Evolutionary conservation across 1,140 invertebrate genomes (phyloP), one percentile per base, ranked within the genome.

Genomic region (Drosophila virilis): DNA sequence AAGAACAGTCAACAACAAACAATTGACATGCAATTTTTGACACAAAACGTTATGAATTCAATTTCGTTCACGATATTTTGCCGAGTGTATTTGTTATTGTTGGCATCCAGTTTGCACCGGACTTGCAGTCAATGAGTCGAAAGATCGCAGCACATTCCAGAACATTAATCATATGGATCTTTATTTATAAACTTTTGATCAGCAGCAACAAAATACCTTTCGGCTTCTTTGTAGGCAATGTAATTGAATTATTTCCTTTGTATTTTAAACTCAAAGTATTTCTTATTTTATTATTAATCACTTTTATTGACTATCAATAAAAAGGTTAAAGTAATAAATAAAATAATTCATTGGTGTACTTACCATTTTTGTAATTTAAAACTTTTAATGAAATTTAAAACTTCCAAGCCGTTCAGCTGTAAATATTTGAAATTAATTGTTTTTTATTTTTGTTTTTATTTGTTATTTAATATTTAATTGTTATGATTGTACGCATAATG

Each of bases 361-460:
- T 64, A 88, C 83, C 83, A 88, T 75, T 80, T 71, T 86, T 85
- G 78, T 81, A 17, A 65, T 77, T 80, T 46, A 50, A 78, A 58
- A 60, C 45, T 70, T 78, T 54, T 52, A 66, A 62, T 68, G 67
- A 61, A 84, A 77, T 60, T 67, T 54, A 66, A 77, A 74, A 72
- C 75, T 88, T 86, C 61, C 48, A 69, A 86, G 74, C 65, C 79
- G 83, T 58, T 77, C 66, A 38, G 69, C 83, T 88, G 83, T 17
- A 88, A 86, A 46, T 65, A 77, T 76, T 55, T 43, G 54, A 69
- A 74, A 73, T 69, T 48, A 66, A 60, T 58, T 59, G 43, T 37
- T 45, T 28, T 28, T 55, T 68, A 38, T 37, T 45, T 28, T 28
- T 55, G 64, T 37, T 37, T 55, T 68, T 57, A 38, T 15, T 33